A percentile compares a stretch with the other conserved stretches of the same genome.
Conservation (phyloP, 53 echinoderm and acorn worm genomes). For the Arbacia lixula region DNA sequence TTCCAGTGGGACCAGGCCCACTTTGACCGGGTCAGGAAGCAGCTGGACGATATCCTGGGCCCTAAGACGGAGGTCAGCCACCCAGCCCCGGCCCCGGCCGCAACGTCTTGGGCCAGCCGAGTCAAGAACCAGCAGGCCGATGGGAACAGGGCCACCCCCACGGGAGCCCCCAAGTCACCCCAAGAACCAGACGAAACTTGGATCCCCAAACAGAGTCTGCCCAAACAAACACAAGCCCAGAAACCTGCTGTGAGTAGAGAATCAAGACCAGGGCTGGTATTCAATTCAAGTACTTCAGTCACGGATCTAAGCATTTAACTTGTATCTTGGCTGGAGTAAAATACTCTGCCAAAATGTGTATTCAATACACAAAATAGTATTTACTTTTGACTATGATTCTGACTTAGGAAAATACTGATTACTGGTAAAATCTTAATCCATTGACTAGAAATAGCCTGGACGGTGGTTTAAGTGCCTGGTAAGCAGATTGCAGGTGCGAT, state of each 20-base stretch:
- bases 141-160: background rate
- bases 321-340: no score
- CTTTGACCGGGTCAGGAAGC: background rate
- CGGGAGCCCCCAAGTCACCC: background rate
- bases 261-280: no score
- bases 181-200: background rate
- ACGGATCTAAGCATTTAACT: no score
- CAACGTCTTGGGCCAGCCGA: constrained; percentile 29
- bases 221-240: constrained; percentile 31
- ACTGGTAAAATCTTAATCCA: no score
- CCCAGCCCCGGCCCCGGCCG: background rate
- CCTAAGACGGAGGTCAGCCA: background rate
- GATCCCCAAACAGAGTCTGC: constrained; percentile 27
- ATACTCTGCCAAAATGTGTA: no score
- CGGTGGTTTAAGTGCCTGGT: no score
- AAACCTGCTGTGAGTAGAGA: constrained; percentile 21
- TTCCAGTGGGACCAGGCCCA: constrained; percentile 45
- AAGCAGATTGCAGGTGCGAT: no score
- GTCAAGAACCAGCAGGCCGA: constrained; percentile 2
- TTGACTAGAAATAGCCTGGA: no score
- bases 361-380: no score
- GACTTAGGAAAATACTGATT: no score
- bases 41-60: constrained; percentile 24
- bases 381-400: no score
- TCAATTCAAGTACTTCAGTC: no score